Base-by-base conservation (phyloP, 2,113 vertebrate species). In the Dicerorhinus sumatrensis region DNA sequence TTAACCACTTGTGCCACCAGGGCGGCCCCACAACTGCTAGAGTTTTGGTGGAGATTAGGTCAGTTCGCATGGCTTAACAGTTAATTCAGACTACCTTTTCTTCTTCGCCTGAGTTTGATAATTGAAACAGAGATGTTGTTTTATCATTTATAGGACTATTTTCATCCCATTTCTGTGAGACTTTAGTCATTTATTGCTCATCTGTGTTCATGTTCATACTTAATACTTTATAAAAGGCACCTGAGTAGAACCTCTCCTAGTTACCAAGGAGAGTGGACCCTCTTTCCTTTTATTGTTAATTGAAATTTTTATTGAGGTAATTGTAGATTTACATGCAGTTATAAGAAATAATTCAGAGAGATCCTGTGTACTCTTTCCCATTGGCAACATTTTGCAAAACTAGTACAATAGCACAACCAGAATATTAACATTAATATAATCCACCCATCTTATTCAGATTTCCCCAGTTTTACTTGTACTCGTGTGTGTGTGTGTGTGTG, bases 171-270 rank as follows among this genome's bases (percentile, higher is more conserved):
- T 48, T 48, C 48, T 48, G 10, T 80, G 75, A 75, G 20, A 93
- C 10, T 76, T 94, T 79, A 46, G 48, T 92, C 31, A 56, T 90
- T 92, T 88, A 21, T 90, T 75, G 21, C 76, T 93, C 36, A 75
- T 18, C 48, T 93, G 8, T 62, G 9, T 94, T 96, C 69, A 76
- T 82, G 39, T 56, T 96, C 73, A 65, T 54, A 73, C 16, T 48
- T 93, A 89, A 75, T 77, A 87, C 39, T 86, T 82, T 89, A 69
- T 89, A 31, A 83, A 88, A 75, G 54, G 36, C 46, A 82, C 36
- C 33, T 84, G 58, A 48, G 17, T 94, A 75, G 42, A 94, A n/a
- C 56, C 29, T 92, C 65, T 87, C 67, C 33, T 84, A 46, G 69
- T 96, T 79, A 86, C n/a, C 63, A 60, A 83, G 67, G 62, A 83